These are phyloP conservation scores for Drosophila mercatorum DNA, from an alignment of 2,888 invertebrate genomes.

Conservation along the genomic window DNA sequence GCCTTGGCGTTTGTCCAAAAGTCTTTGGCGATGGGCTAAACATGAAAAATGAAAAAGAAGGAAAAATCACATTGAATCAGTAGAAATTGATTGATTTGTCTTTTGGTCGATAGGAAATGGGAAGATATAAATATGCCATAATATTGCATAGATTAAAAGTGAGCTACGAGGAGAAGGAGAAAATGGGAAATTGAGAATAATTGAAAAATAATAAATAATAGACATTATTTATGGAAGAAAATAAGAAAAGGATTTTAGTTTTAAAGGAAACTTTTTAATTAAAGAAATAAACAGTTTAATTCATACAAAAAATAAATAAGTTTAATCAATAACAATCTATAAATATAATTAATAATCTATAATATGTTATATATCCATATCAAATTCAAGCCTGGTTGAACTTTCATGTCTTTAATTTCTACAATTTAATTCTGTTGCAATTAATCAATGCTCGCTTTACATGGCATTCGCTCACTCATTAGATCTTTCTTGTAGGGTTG, in stretches of 20 bases:
- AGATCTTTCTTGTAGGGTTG: constrained; percentile 12
- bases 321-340: no score
- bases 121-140: background rate
- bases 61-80: constrained; percentile 20
- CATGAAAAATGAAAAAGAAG: background rate
- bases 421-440: background rate
- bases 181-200: background rate
- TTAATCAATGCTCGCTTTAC: constrained; percentile 10
- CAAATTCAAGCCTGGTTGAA: background rate
- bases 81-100: constrained; percentile 6
- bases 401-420: background rate
- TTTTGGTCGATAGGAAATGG: background rate
- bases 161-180: background rate
- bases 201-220: background rate
- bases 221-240: no score
- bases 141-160: background rate
- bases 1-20: constrained; percentile 23
- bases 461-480: background rate
- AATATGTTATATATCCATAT: background rate
- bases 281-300: no score
- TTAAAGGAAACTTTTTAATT: no score
- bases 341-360: no score
- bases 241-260: no score
- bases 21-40: constrained; percentile 4
- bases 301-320: no score